Base-by-base conservation (phyloP, 2,797 vertebrate species). In the Lithobates sylvaticus region DNA sequence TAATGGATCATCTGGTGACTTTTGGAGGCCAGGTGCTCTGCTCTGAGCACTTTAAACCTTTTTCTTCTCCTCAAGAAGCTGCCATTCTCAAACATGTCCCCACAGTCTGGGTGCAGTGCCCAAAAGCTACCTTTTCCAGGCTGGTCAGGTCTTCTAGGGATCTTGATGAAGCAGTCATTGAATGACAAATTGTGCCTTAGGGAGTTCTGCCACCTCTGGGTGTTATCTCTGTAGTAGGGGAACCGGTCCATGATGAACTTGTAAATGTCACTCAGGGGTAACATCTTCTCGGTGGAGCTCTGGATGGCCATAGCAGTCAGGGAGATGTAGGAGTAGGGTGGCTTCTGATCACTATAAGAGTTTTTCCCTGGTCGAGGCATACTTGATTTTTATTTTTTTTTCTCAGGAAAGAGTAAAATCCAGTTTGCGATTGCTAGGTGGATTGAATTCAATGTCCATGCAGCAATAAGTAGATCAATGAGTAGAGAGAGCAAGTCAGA, bases 301-400 rank as follows among this genome's bases (percentile, higher is more conserved):
- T 98, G 97, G 91, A 98, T 98, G 74, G 97, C 97, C 97, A 98
- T 98, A 18, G 97, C 97, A 61, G 97, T 98, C 89, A 98, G 93
- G 0, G 97, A 98, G 88, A 98, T 98, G 91, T 98, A 98, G 2
- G 97, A 98, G 88, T 98, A 98, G 0, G 97, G 97, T 21, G 97
- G 97, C 91, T 98, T 98, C 90, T 98, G 97, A 92, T 98, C 97
- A 90, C 97, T 98, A 93, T 98, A 98, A 0, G 98, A 99, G 94
- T 96, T 98, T 92, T 99, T 99, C 68, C 98, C 98, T 3, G 98
- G 98, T 88, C 98, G 96, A 90, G 98, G 98, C 98, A 99, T 99
- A 79, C 27, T 83, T 78, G 9, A 18, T 27, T 54, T 12, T 7
- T 6, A n/a, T 29, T 34, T 34, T 36, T 0, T 36, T 36, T 58